Evolutionary conservation across 2,888 invertebrate species (phyloP), one percentile per base, ranked within the genome.

Genomic region (Hyposoter dolosus): DNA sequence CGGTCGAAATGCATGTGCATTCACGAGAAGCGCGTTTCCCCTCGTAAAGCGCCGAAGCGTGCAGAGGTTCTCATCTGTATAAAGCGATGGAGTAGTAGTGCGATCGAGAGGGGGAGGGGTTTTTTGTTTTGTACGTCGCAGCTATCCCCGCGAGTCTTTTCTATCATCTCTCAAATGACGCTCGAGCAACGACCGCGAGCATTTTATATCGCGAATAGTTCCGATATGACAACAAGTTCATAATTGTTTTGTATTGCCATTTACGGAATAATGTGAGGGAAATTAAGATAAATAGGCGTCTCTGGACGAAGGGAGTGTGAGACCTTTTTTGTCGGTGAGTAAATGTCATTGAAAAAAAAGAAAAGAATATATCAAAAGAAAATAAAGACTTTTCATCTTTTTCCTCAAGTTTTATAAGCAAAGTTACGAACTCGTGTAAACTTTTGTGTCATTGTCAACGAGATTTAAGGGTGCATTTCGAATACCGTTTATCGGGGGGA

Each of bases 211-310:
- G 66, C 40, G 78, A 66, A 83, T 88, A 91, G 89, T 90, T 9
- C 40, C 17, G 90, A 90, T 89, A 89, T 91, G 90, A 92, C 91
- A 91, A 91, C 90, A 91, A 92, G 88, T 89, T 45, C 56, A 7
- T 75, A 69, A 91, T 89, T 92, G 90, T 91, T 92, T 91, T 90
- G 56, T 90, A 91, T 90, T 90, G 90, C 89, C 88, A 90, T 87
- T 72, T 85, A 71, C 79, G 89, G 23, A 28, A 91, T 89, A 90
- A 92, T 92, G 91, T 91, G 86, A 91, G 84, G 82, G 87, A 87
- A 88, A 84, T 82, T 78, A 75, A 45, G 71, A 53, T 75, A 87
- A 78, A 71, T 45, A 77, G 71, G 79, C 68, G 85, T 85, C 88
- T 88, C 75, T 79, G 84, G 87, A 85, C 88, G 89, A 89, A 88